Percentiles rank a stretch among this genome's conserved stretches.
Evolutionary conservation across 2,888 invertebrate genomes (phyloP).

Genomic region (Aphidius colemani): DNA sequence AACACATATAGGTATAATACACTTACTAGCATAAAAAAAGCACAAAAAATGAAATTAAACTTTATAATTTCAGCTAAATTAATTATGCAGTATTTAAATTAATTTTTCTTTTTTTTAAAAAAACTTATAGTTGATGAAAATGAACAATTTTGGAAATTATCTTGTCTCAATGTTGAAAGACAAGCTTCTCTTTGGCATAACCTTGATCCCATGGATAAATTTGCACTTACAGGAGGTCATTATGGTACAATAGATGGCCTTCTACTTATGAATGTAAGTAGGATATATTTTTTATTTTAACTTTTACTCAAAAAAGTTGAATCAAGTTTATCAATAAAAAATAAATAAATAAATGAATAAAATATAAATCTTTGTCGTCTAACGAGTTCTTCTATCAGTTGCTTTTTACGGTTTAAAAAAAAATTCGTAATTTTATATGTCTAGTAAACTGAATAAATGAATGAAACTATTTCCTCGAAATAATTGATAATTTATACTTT

Average conservation of each 20-base stretch:
- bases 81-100: neutral
- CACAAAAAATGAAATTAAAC: too few species aligned
- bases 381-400: too few species aligned
- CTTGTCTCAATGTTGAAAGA: conserved; percentile 68
- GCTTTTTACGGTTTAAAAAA: too few species aligned
- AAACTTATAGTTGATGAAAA: conserved; percentile 53
- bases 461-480: too few species aligned
- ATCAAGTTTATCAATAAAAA: conserved; percentile 10
- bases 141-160: conserved; percentile 64
- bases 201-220: conserved; percentile 60
- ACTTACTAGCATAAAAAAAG: too few species aligned
- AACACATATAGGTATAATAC: too few species aligned
- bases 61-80: neutral
- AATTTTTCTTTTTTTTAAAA: neutral
- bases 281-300: conserved; percentile 1
- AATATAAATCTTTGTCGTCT: too few species aligned
- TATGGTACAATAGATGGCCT: conserved; percentile 67
- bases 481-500: neutral
- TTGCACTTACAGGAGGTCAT: conserved; percentile 64
- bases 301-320: neutral
- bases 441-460: too few species aligned
- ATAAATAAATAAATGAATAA: neutral
- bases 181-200: conserved; percentile 65
- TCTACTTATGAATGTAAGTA: conserved; percentile 64
- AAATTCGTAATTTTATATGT: too few species aligned